Evolutionary conservation across 1,140 invertebrate species (phyloP).

Genomic region (Babylonia areolata): DNA sequence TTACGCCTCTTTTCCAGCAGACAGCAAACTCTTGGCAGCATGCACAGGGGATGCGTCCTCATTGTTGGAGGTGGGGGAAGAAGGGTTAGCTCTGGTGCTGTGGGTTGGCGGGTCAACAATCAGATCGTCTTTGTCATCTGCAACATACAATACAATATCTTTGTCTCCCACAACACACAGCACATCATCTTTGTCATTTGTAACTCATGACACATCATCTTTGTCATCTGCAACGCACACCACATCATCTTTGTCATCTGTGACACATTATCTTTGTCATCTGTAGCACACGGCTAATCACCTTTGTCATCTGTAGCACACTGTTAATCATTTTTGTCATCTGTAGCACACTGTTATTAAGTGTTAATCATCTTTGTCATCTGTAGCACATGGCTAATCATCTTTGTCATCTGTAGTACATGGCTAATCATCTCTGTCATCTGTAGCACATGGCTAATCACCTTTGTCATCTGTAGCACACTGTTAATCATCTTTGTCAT

Average conservation of each 20-base stretch:
- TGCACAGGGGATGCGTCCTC: slow-evolving; percentile 37
- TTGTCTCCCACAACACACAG: neutral
- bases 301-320: too few species aligned
- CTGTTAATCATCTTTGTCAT: too few species aligned
- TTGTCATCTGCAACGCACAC: neutral
- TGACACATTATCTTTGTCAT: neutral
- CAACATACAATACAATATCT: slow-evolving; percentile 24
- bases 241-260: neutral
- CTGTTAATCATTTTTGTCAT: too few species aligned
- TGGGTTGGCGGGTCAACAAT: slow-evolving; percentile 39
- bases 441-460: too few species aligned
- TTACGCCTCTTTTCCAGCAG: slow-evolving; percentile 54
- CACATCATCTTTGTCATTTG: neutral
- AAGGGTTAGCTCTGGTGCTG: slow-evolving; percentile 14
- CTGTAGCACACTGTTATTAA: too few species aligned
- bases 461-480: too few species aligned
- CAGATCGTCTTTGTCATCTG: slow-evolving; percentile 57
- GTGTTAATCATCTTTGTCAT: too few species aligned
- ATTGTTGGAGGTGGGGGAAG: slow-evolving; percentile 9
- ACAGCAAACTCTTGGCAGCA: slow-evolving; percentile 40
- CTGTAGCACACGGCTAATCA: too few species aligned
- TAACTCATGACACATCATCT: neutral
- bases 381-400: too few species aligned
- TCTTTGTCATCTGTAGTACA: too few species aligned
- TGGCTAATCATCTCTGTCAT: too few species aligned